These are phyloP conservation scores for Ophion slaviceki DNA, from an alignment of 2,888 invertebrate species.

Conservation along the genomic window DNA sequence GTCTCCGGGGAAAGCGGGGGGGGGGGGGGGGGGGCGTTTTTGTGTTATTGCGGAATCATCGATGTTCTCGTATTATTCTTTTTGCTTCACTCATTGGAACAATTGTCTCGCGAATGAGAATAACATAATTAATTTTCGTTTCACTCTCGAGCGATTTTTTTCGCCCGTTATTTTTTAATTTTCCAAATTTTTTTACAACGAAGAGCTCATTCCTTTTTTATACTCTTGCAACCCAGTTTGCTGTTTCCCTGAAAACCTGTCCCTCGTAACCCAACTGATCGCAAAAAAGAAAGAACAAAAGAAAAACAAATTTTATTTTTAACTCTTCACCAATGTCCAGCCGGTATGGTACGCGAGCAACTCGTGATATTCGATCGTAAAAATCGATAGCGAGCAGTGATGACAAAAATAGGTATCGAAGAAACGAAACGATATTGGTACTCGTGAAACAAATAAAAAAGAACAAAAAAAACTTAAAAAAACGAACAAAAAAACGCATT, in stretches of 20 bases:
- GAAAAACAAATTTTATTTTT: conserved; percentile 40
- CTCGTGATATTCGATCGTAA: conserved; percentile 61
- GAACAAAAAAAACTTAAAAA: conserved; percentile 69
- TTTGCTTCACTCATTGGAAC: neutral
- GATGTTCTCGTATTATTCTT: conserved; percentile 17
- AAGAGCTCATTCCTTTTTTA: conserved; percentile 37
- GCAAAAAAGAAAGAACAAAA: conserved; percentile 40
- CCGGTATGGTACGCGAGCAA: conserved; percentile 62
- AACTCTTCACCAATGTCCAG: conserved; percentile 58
- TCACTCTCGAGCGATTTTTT: neutral
- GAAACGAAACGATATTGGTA: conserved; percentile 64
- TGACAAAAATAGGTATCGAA: conserved; percentile 61
- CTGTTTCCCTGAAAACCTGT: conserved; percentile 17
- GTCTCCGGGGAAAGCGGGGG: conserved; percentile 2
- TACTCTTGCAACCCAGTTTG: conserved; percentile 17
- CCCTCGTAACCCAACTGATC: conserved; percentile 58
- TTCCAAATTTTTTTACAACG: neutral
- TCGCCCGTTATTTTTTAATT: neutral
- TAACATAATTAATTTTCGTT: neutral
- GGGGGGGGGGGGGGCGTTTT: neutral
- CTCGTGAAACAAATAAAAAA: conserved; percentile 61
- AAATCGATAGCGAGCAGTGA: conserved; percentile 49
- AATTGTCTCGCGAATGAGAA: neutral
- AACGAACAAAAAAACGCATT: conserved; percentile 65
- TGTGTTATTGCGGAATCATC: neutral